Base-by-base conservation (phyloP, 2,797 vertebrate species). In the Xenopus petersii region DNA sequence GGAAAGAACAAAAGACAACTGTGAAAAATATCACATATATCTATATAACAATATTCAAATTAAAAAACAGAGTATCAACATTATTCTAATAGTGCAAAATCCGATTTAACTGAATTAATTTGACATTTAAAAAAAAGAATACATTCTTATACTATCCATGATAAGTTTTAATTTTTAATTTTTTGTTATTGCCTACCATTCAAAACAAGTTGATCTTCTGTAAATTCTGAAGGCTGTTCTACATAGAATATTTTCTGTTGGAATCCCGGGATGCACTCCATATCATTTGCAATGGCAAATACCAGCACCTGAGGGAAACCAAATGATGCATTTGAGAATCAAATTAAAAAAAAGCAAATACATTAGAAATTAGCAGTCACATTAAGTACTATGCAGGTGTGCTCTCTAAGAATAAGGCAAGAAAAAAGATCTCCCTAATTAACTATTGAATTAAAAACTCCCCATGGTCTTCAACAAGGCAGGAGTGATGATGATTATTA, bases 221-320 rank as follows among this genome's bases (percentile, higher is more conserved):
- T 89, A 88, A 97, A 95, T 79, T 91, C 84, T 82, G 85, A 88
- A 5, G 86, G 90, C 83, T 93, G 89, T 69, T 88, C 86, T 84
- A 97, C 90, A 82, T 88, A 92, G 87, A 96, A 95, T 75, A 89
- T 83, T 87, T 96, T 98, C 89, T 93, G 91, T 89, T 96, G 95
- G 87, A 99, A 98, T 86, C 96, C 97, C 80, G 96, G 95, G 70
- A 91, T 87, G 83, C 97, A 98, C 83, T 89, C 86, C 67, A 88
- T 89, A 71, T 89, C 90, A 79, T 94, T 92, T 75, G 92, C 91
- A 87, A 89, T 86, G 21, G 87, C 86, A 64, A 88, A 85, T 81
- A 83, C 84, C 86, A 92, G 86, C 85, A 94, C 91, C 97, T 99
- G 87, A 81, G 61, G 69, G 79, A 30, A 77, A 85, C 67, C 83